Percentiles rank a stretch among this genome's conserved stretches.
Conservation (phyloP, 1,140 invertebrate genomes). For the Drosophila aff. region DNA sequence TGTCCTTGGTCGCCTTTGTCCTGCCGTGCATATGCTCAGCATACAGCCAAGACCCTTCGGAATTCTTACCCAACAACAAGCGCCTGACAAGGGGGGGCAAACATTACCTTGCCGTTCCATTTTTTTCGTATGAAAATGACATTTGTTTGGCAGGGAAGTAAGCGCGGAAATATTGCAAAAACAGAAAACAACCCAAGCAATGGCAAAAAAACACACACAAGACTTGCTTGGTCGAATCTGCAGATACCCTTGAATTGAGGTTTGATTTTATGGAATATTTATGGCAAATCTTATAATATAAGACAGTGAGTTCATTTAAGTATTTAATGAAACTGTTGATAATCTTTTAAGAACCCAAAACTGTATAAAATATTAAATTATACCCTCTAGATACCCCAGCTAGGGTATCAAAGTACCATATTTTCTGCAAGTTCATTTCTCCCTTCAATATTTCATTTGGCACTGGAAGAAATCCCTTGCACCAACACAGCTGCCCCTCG, state of each 20-base stretch:
- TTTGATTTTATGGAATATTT: no score
- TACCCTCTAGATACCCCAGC: neutral
- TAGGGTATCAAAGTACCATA: slow-evolving; percentile 18
- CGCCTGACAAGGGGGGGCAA: slow-evolving; percentile 22
- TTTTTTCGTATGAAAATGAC: slow-evolving; percentile 52
- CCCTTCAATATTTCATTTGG: slow-evolving; percentile 20
- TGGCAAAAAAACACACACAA: slow-evolving; percentile 8
- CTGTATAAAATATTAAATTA: neutral
- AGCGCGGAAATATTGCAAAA: slow-evolving; percentile 45
- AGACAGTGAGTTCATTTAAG: no score
- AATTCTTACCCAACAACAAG: slow-evolving; percentile 43
- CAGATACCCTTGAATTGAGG: slow-evolving; percentile 13
- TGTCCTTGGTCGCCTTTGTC: slow-evolving; percentile 53
- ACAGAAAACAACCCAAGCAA: slow-evolving; percentile 40
- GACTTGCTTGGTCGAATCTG: neutral
- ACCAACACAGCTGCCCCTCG: slow-evolving; percentile 68
- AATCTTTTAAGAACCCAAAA: no score
- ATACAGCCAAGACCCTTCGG: slow-evolving; percentile 54
- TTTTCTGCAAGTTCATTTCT: slow-evolving; percentile 65
- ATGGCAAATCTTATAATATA: no score
- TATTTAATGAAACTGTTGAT: no score
- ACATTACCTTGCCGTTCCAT: slow-evolving; percentile 25
- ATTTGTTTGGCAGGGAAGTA: slow-evolving; percentile 60
- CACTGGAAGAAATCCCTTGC: slow-evolving; percentile 59
- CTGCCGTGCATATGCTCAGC: slow-evolving; percentile 61